Base-by-base conservation (phyloP, 2,888 invertebrate genomes). In the Drosophila parthenogenetica region DNA sequence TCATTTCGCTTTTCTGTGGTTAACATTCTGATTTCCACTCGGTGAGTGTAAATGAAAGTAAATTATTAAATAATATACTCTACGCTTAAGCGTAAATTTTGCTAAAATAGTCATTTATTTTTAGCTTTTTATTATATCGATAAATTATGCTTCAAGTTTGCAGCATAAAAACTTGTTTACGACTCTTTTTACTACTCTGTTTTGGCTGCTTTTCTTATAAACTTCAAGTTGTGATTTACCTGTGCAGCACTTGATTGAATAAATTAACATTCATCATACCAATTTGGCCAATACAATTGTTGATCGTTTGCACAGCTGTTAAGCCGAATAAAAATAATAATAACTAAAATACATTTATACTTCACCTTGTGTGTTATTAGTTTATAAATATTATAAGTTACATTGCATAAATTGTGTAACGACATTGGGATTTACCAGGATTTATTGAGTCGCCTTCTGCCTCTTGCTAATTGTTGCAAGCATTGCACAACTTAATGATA, bases 1-100 rank as follows among this genome's bases (percentile, higher is more conserved):
- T 77, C 43, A 43, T 54, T 61, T 60, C 32, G 19, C 32, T 46
- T 49, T 57, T 59, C 37, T 67, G 29, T 39, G 59, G 53, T 46
- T 54, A 25, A 60, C 40, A 49, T 65, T 71, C 61, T 46, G 45
- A 66, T 60, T 43, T 13, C 59, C 3, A 14, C 58, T n/a, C 16
- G 58, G 59, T 70, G 43, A 29, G 2, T 45, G 25, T 32, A 2
- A 37, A 11, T 35, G 19, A 5, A 54, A 22, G 35, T 45, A 8
- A 46, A 37, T 42, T 32, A 48, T 50, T 42, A 55, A 32, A 14
- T 35, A 39, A 50, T 22, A 11, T 2, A 35, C 25, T n/a, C n/a
- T 5, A 16, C 14, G 49, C 7, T n/a, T 3, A 13, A 17, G 25
- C 11, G 32, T 29, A 14, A 14, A 46, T 10, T 46, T n/a, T 16